These are phyloP conservation scores for Penelope pileata DNA, from an alignment of 2,113 vertebrate species.

Conservation along the genomic window DNA sequence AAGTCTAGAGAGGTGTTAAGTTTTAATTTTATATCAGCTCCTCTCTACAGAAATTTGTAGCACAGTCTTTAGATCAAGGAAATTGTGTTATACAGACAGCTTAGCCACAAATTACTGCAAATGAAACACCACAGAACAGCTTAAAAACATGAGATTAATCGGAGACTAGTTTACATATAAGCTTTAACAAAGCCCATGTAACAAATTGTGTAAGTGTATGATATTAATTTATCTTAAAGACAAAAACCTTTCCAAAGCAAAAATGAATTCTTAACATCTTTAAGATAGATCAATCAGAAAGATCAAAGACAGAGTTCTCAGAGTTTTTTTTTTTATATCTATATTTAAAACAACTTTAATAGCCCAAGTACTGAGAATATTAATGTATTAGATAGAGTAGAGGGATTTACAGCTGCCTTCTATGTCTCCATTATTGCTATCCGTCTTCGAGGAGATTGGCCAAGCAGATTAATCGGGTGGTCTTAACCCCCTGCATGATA, in stretches of 20 bases:
- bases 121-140: not conserved
- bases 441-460: not conserved
- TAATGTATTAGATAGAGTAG: not conserved
- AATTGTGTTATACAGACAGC: not conserved
- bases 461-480: not conserved
- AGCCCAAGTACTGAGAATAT: not conserved
- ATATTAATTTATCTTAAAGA: not conserved
- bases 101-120: constrained; percentile 12
- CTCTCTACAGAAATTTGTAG: not conserved
- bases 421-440: constrained; percentile 6
- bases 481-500: not conserved
- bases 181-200: not conserved
- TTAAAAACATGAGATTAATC: not conserved
- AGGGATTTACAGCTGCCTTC: not conserved
- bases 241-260: not conserved
- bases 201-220: not conserved
- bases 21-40: constrained; percentile 29
- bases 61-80: not conserved
- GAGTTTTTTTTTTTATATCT: not conserved
- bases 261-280: not conserved
- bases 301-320: not conserved
- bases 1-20: not conserved
- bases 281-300: not conserved
- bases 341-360: constrained; percentile 5
- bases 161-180: not conserved